Base-by-base conservation (phyloP, 2,113 vertebrate species). In the Haemorhous mexicanus region DNA sequence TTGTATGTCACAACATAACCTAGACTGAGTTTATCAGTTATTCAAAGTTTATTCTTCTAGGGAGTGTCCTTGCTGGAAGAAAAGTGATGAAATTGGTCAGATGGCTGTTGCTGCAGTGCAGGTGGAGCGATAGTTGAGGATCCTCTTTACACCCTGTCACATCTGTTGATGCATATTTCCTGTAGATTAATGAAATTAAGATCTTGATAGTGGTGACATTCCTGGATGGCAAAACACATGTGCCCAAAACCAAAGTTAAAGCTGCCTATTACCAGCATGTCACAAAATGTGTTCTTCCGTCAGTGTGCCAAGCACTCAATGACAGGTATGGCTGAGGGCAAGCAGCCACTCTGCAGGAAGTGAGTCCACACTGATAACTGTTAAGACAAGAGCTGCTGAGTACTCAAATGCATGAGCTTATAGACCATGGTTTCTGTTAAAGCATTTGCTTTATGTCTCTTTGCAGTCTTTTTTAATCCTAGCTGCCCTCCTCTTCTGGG, bases 281-380 rank as follows among this genome's bases (percentile, higher is more conserved):
- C 58, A 72, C 44, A 87, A 49, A 87, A 80, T 13, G 28, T 68
- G 46, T 61, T 73, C 43, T 88, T 83, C 20, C 56, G 61, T 33
- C 41, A 24, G 46, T 4, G 7, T 49, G 27, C 53, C 41, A 43
- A 43, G 21, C 33, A 39, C 44, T 41, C 84, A 75, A 19, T 1
- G 4, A 17, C 59, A 10, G 2, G 32, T 15, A 3, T 28, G 24
- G 78, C 35, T 0, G 0, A 69, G 53, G 26, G 41, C 37, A 41
- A 81, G 59, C 56, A 89, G 39, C 47, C 21, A 1, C 47, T 67
- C 44, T 59, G 39, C 39, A n/a, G 33, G 8, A 39, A n/a, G 19
- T 17, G 30, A 76, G 20, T 81, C 69, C 44, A 28, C 30, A 4
- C 16, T 61, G 33, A 11, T 27, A 43, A 23, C 47, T 63, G 33